A percentile compares a stretch with the other conserved stretches of the same genome.
phyloP scores from a whole-genome alignment of 2,888 invertebrate genomes.

The Lepidocyrtinus sp. region DNA sequence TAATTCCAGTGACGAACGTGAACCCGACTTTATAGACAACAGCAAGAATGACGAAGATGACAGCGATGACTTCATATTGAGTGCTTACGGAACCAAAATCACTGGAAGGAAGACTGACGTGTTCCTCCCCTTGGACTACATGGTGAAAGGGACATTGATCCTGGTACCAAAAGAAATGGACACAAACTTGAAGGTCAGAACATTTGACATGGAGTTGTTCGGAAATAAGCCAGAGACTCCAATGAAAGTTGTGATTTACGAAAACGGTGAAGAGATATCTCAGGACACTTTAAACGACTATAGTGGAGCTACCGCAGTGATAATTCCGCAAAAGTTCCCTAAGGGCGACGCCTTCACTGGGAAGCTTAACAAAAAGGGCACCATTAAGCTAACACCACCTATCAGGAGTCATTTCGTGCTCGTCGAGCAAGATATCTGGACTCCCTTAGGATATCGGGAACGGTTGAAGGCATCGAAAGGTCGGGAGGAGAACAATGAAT shows the following conservation, averaged over 20 bases:
- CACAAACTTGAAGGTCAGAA: not conserved
- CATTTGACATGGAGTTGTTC: not conserved
- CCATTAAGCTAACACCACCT: no score
- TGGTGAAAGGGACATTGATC: not conserved
- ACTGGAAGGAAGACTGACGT: not conserved
- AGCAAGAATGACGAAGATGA: not conserved
- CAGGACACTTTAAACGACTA: no score
- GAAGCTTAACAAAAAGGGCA: not conserved
- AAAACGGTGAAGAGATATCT: not conserved
- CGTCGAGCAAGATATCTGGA: constrained; percentile 9
- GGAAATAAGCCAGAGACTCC: not conserved
- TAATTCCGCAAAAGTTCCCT: not conserved
- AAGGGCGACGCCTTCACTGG: constrained; percentile 24
- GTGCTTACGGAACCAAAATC: constrained; percentile 5
- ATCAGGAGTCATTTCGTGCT: not conserved
- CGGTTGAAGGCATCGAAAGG: not conserved
- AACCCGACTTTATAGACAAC: not conserved
- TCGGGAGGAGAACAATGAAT: not conserved
- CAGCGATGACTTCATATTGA: not conserved
- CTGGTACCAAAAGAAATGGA: not conserved
- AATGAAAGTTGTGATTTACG: not conserved
- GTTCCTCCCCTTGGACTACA: not conserved
- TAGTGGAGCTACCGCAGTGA: no score
- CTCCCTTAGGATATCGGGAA: constrained; percentile 7
- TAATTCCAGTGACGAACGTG: not conserved